These are phyloP conservation scores for Dendrophyllia cribrosa DNA, from an alignment of 64 coral and sea anemone genomes.

Conservation along the genomic window DNA sequence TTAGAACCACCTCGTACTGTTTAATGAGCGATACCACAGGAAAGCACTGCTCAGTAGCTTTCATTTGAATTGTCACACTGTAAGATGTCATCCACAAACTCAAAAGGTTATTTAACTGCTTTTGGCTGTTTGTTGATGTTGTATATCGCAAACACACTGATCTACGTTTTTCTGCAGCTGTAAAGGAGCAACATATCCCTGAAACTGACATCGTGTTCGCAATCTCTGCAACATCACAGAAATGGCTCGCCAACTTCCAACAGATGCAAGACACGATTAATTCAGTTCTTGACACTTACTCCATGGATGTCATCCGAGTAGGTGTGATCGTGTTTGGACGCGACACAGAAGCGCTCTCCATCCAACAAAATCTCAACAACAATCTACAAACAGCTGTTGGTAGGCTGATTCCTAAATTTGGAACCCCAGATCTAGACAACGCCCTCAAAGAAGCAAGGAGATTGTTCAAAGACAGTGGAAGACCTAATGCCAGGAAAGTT, in stretches of 20 bases:
- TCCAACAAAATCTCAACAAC: not conserved
- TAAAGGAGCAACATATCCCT: slow-evolving; percentile 52
- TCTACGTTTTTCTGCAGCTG: slow-evolving; percentile 16
- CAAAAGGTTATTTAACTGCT: no score
- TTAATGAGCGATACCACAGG: no score
- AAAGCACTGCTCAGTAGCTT: no score
- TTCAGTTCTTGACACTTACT: slow-evolving; percentile 78
- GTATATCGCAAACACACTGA: no score
- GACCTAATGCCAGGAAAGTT: slow-evolving; percentile 76
- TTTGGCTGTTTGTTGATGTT: no score
- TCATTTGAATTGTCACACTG: no score
- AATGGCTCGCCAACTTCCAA: slow-evolving; percentile 60
- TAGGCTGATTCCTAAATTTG: slow-evolving; percentile 25
- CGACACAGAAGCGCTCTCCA: not conserved
- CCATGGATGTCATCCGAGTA: slow-evolving; percentile 57
- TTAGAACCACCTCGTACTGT: no score
- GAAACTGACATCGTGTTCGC: slow-evolving; percentile 89
- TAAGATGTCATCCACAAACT: no score
- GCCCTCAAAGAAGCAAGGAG: slow-evolving; percentile 70
- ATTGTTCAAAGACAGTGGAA: slow-evolving; percentile 79
- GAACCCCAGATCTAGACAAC: slow-evolving; percentile 64
- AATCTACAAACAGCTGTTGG: not conserved
- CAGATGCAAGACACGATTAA: slow-evolving; percentile 80
- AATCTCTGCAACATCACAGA: slow-evolving; percentile 53
- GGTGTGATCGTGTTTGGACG: slow-evolving; percentile 72